Percentiles rank a stretch among this genome's conserved stretches.
Evolutionary conservation across 2,888 invertebrate species (phyloP).

Genomic region (Drosophila macrospina): DNA sequence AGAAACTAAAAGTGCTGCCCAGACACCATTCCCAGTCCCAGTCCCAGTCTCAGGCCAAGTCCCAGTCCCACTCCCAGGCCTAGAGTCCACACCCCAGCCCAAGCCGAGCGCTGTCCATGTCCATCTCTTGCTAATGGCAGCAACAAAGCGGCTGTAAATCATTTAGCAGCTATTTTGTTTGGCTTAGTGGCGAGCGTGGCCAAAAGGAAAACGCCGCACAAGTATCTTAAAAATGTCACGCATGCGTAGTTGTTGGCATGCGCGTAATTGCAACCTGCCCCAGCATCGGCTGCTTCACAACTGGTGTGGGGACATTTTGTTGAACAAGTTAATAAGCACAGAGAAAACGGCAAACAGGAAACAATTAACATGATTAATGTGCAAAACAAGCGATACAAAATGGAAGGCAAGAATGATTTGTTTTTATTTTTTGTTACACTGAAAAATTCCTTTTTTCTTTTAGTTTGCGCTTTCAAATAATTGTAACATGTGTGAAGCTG

Average conservation of each 20-base stretch:
- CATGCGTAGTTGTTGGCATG: constrained; percentile 60
- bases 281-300: background rate
- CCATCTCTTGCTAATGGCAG: constrained; percentile 21
- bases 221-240: constrained; percentile 80
- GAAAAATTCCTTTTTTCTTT: background rate
- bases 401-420: background rate
- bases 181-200: constrained; percentile 47
- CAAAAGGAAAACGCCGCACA: constrained; percentile 56
- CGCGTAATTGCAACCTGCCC: constrained; percentile 34
- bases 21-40: constrained; percentile 1
- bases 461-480: background rate
- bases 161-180: constrained; percentile 62
- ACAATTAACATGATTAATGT: constrained; percentile 27
- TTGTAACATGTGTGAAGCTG: background rate
- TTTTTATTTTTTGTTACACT: background rate
- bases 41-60: background rate
- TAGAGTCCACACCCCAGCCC: background rate
- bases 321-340: constrained; percentile 36
- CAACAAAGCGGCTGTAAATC: constrained; percentile 71
- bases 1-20: constrained; percentile 49
- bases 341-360: constrained; percentile 24
- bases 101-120: background rate
- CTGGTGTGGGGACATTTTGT: constrained; percentile 9
- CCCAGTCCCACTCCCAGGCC: background rate
- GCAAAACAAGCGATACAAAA: background rate